These are phyloP conservation scores for Euthynnus affinis DNA, from an alignment of 2,797 vertebrate genomes.

Conservation along the genomic window DNA sequence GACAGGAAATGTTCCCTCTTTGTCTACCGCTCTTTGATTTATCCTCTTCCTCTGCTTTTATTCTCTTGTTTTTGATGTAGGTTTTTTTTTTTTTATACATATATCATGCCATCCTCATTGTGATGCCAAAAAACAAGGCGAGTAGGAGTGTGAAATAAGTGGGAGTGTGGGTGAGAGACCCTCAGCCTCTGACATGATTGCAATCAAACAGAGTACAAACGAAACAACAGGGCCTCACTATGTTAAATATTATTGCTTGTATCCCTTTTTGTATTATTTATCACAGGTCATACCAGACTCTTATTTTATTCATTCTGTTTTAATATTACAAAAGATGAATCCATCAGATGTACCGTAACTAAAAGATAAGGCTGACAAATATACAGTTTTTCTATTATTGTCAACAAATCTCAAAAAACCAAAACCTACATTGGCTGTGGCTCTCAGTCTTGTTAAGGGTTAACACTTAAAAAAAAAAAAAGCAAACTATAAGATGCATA, in stretches of 20 bases:
- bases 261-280: slow-evolving; percentile 11
- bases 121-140: slow-evolving; percentile 14
- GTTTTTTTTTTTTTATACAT: slow-evolving; percentile 10
- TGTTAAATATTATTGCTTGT: slow-evolving; percentile 3
- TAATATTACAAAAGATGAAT: background rate
- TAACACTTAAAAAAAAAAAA: too few species aligned
- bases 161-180: slow-evolving; percentile 51
- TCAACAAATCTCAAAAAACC: background rate
- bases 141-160: slow-evolving; percentile 49
- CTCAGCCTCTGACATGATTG: slow-evolving; percentile 66
- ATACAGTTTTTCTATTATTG: background rate
- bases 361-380: background rate
- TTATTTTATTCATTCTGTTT: background rate
- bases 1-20: background rate
- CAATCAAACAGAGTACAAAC: slow-evolving; percentile 58
- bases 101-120: background rate
- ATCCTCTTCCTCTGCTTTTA: slow-evolving; percentile 16
- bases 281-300: background rate
- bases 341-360: background rate
- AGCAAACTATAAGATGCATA: too few species aligned
- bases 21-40: background rate
- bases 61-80: slow-evolving; percentile 1
- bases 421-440: background rate
- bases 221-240: slow-evolving; percentile 35
- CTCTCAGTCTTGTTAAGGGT: background rate